These are phyloP conservation scores for Cranoglanis bouderius DNA, from an alignment of 2,113 vertebrate genomes.

Conservation along the genomic window DNA sequence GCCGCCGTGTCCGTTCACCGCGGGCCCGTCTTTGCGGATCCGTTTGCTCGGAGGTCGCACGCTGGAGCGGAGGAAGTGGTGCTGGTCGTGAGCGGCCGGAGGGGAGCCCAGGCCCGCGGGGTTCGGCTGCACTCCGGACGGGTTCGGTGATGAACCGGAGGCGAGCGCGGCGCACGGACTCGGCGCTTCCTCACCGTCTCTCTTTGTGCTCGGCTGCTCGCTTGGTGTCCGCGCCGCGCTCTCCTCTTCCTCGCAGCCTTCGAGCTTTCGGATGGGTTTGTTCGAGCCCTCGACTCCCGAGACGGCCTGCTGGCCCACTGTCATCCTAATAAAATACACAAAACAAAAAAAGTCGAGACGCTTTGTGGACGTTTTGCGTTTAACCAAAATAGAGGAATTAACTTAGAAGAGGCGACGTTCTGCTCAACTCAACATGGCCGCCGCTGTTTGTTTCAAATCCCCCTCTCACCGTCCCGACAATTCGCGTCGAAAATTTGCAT, in stretches of 20 bases:
- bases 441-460: conserved; percentile 99
- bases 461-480: conserved; percentile 89
- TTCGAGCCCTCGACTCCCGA: conserved; percentile 85
- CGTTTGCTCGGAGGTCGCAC: conserved; percentile 97
- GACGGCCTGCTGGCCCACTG: conserved; percentile 88
- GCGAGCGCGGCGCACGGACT: conserved; percentile 72
- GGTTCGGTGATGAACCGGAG: conserved; percentile 66
- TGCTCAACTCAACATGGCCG: conserved; percentile 98
- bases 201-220: conserved; percentile 87
- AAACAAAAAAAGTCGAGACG: conserved; percentile 23
- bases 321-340: conserved; percentile 84
- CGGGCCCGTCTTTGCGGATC: conserved; percentile 89
- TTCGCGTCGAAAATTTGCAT: conserved; percentile 76
- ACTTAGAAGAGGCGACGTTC: conserved; percentile 76
- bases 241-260: conserved; percentile 84
- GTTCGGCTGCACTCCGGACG: conserved; percentile 57
- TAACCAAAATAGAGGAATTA: conserved; percentile 59
- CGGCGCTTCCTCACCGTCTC: conserved; percentile 81
- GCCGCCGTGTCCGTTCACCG: conserved; percentile 77
- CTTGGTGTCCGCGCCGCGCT: conserved; percentile 84
- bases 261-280: conserved; percentile 85
- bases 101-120: conserved; percentile 68
- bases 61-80: conserved; percentile 98
- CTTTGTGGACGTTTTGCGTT: conserved; percentile 57
- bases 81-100: conserved; percentile 89